Evolutionary conservation across 2,113 vertebrate species (phyloP).

Genomic region (Labrus mixtus): DNA sequence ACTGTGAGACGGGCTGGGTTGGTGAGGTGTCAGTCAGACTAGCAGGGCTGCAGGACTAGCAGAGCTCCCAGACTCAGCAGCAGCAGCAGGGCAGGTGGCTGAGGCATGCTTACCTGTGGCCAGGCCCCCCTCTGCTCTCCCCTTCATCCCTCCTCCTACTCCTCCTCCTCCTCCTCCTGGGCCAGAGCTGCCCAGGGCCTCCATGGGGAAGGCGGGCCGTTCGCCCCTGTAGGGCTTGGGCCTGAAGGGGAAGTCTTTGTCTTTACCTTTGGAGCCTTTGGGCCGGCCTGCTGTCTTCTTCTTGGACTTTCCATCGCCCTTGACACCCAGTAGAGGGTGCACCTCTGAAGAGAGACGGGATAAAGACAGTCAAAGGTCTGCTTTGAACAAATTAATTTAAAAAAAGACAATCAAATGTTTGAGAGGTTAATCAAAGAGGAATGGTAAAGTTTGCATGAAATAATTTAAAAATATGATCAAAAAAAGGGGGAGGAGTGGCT

Average conservation of each 20-base stretch:
- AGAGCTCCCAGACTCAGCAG: slow-evolving; percentile 66
- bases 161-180: slow-evolving; percentile 69
- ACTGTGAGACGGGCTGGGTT: slow-evolving; percentile 46
- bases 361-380: neutral
- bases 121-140: slow-evolving; percentile 94
- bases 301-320: slow-evolving; percentile 99
- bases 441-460: too few species aligned
- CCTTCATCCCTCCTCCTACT: slow-evolving; percentile 91
- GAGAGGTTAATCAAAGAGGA: neutral
- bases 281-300: slow-evolving; percentile 99
- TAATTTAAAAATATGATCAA: too few species aligned
- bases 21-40: slow-evolving; percentile 52
- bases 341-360: slow-evolving; percentile 86
- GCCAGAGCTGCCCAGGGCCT: slow-evolving; percentile 78
- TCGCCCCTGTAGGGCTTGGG: slow-evolving; percentile 97
- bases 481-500: too few species aligned
- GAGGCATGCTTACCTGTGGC: slow-evolving; percentile 92
- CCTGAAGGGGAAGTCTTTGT: slow-evolving; percentile 99
- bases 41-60: slow-evolving; percentile 81
- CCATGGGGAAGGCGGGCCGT: slow-evolving; percentile 92
- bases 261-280: slow-evolving; percentile 99
- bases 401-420: neutral
- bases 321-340: slow-evolving; percentile 97
- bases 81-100: slow-evolving; percentile 52
- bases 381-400: neutral